phyloP scores from a whole-genome alignment of 2,113 vertebrate genomes.

The Rhea americana region DNA sequence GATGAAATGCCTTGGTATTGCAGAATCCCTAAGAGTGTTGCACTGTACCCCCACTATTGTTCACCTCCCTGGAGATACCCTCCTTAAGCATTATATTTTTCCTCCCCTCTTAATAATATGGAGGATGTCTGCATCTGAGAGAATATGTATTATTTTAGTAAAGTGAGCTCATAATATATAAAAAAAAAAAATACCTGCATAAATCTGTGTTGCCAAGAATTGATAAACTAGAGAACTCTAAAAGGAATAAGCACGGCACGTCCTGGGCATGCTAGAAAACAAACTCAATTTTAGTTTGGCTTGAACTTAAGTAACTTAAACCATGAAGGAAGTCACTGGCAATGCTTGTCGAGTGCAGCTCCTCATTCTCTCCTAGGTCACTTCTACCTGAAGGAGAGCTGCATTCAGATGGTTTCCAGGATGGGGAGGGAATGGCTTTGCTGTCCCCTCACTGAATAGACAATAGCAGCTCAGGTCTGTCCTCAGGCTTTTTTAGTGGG shows the following conservation, averaged over 20 bases:
- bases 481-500: not conserved
- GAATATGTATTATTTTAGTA: not conserved
- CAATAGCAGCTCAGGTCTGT: not conserved
- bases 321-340: not conserved
- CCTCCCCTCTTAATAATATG: not conserved
- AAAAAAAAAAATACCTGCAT: not conserved
- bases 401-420: not conserved
- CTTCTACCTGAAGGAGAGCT: not conserved
- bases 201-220: conserved; percentile 19
- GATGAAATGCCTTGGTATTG: conserved; percentile 29
- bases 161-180: not conserved
- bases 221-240: not conserved
- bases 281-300: not conserved
- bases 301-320: not conserved
- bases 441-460: not conserved
- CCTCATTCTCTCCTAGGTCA: not conserved
- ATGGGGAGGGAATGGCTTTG: not conserved
- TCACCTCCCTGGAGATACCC: not conserved
- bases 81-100: conserved; percentile 22
- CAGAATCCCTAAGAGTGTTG: conserved; percentile 27
- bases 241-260: not conserved
- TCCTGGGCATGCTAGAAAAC: not conserved
- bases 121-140: conserved; percentile 3
- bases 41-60: conserved; percentile 8
- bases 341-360: not conserved